Evolutionary conservation across 2,113 vertebrate species (phyloP), one percentile per base, ranked within the genome.

Genomic region (Saguinus midas): DNA sequence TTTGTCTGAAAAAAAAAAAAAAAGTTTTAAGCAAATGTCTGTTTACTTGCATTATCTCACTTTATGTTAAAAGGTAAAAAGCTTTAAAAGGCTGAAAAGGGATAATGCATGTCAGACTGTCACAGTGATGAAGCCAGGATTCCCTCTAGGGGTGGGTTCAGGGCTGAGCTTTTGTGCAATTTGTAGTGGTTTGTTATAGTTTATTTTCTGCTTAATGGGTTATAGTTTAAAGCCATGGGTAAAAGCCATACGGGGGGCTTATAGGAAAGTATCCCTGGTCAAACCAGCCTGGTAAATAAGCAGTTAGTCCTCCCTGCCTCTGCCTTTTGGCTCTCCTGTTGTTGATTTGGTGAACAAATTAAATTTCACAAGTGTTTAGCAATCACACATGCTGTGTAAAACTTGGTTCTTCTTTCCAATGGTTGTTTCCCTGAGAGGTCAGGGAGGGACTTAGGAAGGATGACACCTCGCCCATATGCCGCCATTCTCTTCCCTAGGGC

Each of bases 141-240:
- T 80, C 52, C 85, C 78, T 18, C 18, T 0, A 37, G 52, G 78
- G 68, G 43, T 13, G 5, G n/a, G 68, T 50, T 66, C 43, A 68
- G 79, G 83, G 50, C 9, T 43, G 84, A 87, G 50, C 52, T 80
- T 70, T 40, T 66, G 18, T 12, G 35, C 23, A 40, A 35, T 73
- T 43, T 43, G 50, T 82, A 10, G 37, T 86, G 37, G 88, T 78
- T 95, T 40, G 32, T 66, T 87, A 58, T 0, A 21, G 70, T 87
- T 95, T 95, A 72, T 92, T 95, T 94, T 91, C 12, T 0, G 50
- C 91, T 78, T 96, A 57, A 57, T 87, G 76, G 84, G 21, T 27
- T 97, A 40, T 58, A 87, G 37, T 96, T 84, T 84, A 66, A 97
- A 83, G 70, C 83, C 35, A 6, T 76, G 37, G n/a, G 32, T 79